Conservation (phyloP, 2,888 invertebrate genomes). For the Tipula vernalis region DNA sequence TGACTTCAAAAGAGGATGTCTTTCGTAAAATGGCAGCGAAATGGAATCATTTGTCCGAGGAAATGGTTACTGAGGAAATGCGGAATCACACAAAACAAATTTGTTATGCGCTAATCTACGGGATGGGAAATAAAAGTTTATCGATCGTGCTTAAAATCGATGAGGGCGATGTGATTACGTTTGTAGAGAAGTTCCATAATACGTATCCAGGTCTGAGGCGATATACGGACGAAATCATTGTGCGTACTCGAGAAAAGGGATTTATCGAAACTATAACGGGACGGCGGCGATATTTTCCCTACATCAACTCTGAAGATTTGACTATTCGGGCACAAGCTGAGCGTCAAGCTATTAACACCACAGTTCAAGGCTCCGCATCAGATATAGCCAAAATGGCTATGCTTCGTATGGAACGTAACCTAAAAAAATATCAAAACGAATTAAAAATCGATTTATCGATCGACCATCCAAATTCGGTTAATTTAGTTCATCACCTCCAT, state of each 20-base stretch:
- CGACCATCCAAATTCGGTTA: conserved; percentile 17
- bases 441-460: conserved; percentile 15
- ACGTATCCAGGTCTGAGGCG: conserved; percentile 61
- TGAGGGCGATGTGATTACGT: conserved; percentile 63
- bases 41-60: conserved; percentile 58
- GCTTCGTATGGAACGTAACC: conserved; percentile 56
- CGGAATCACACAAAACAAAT: conserved; percentile 84
- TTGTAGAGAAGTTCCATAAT: conserved; percentile 70
- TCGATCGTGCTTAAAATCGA: conserved; percentile 65
- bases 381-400: conserved; percentile 90
- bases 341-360: conserved; percentile 92
- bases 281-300: conserved; percentile 63
- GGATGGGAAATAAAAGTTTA: conserved; percentile 79
- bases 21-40: conserved; percentile 76
- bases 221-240: conserved; percentile 37
- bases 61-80: conserved; percentile 61
- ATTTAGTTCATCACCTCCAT: conserved; percentile 79
- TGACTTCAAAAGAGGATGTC: conserved; percentile 59
- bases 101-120: conserved; percentile 95
- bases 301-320: conserved; percentile 44
- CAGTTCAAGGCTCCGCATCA: conserved; percentile 92
- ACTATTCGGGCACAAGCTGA: conserved; percentile 50
- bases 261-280: conserved; percentile 76
- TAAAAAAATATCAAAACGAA: conserved; percentile 32
- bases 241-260: conserved; percentile 54